Evolutionary conservation across 1,140 invertebrate genomes (phyloP).

Genomic region (Drosophila kurseongensis): DNA sequence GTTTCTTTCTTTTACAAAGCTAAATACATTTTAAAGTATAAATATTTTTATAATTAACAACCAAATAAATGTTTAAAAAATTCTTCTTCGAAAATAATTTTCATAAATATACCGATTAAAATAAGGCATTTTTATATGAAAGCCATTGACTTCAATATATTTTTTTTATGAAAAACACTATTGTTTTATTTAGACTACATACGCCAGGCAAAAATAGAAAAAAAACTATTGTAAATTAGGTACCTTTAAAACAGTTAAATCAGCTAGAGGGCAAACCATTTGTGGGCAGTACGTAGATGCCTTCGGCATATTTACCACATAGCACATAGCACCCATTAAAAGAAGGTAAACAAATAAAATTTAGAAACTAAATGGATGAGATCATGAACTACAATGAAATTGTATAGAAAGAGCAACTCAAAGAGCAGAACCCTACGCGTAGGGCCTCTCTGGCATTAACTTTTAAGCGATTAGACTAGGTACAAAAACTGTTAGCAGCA

Average conservation of each 20-base stretch:
- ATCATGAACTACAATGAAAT: constrained; percentile 76
- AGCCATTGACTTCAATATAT: background rate
- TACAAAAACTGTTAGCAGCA: constrained; percentile 54
- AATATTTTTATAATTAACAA: too few relatives aligned
- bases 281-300: constrained; percentile 33
- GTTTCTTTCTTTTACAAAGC: background rate
- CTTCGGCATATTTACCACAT: constrained; percentile 50
- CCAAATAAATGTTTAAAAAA: too few relatives aligned
- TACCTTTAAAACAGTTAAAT: constrained; percentile 67
- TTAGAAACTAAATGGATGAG: constrained; percentile 56
- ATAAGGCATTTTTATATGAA: background rate
- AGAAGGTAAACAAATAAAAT: constrained; percentile 49
- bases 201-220: constrained; percentile 5
- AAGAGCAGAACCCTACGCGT: constrained; percentile 10
- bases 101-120: too few relatives aligned
- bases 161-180: background rate
- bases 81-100: background rate
- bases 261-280: constrained; percentile 36
- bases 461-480: constrained; percentile 51
- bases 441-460: constrained; percentile 36
- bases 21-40: too few relatives aligned
- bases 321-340: constrained; percentile 60
- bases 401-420: constrained; percentile 58
- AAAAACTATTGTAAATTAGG: constrained; percentile 84
- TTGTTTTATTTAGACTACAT: constrained; percentile 1